Evolutionary conservation across 1,140 invertebrate species (phyloP).

Genomic region (Lanistes nyassanus): DNA sequence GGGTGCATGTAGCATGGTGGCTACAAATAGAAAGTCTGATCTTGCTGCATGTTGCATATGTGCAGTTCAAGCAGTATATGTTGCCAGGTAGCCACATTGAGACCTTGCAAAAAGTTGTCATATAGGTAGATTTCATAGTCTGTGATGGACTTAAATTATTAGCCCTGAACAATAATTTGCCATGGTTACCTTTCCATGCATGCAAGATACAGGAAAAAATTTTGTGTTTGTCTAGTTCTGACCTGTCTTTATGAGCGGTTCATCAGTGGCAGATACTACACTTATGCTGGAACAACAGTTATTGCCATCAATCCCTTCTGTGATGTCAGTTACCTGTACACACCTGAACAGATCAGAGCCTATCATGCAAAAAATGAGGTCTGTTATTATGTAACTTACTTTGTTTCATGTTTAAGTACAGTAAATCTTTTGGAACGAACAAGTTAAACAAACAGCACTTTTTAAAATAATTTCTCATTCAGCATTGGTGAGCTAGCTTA

Average conservation of each 20-base stretch:
- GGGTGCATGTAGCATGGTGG: too few relatives aligned
- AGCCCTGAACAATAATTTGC: too few relatives aligned
- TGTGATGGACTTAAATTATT: too few relatives aligned
- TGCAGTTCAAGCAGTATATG: too few relatives aligned
- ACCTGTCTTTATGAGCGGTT: conserved; percentile 47
- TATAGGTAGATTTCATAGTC: too few relatives aligned
- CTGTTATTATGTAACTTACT: not conserved
- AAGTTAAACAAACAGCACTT: too few relatives aligned
- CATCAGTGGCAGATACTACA: conserved; percentile 48
- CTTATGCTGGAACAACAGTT: conserved; percentile 49
- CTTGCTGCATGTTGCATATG: too few relatives aligned
- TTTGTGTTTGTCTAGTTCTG: conserved; percentile 41
- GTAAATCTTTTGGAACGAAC: too few relatives aligned
- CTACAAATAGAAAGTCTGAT: too few relatives aligned
- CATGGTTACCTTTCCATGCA: too few relatives aligned
- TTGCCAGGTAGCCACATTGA: too few relatives aligned
- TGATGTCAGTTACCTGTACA: conserved; percentile 45
- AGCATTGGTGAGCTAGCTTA: not conserved
- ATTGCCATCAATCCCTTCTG: conserved; percentile 59
- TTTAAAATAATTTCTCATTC: not conserved
- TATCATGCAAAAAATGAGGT: conserved; percentile 39
- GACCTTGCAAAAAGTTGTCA: too few relatives aligned
- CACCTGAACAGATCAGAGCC: conserved; percentile 30
- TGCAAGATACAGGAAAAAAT: not conserved
- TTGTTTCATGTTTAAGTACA: not conserved